Conservation (phyloP, 2,888 invertebrate species). For the Phortica okadai region DNA sequence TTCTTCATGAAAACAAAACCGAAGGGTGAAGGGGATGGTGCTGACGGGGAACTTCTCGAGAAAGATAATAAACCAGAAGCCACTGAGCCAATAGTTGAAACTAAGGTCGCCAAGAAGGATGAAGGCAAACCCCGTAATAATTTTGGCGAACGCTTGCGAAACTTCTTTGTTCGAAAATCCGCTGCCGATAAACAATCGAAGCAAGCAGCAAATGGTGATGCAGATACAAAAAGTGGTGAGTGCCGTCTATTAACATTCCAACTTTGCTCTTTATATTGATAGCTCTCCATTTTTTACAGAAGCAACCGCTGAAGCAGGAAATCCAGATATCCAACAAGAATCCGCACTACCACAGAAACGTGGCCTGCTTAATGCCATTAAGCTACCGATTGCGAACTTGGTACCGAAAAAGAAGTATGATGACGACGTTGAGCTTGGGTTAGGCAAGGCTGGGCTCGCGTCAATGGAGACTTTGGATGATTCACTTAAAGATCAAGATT, state of each 20-base stretch:
- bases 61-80: conserved; percentile 75
- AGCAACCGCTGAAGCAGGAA: conserved; percentile 69
- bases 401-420: conserved; percentile 79
- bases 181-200: conserved; percentile 67
- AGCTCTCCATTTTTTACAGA: conserved; percentile 49
- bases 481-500: conserved; percentile 81
- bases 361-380: conserved; percentile 80
- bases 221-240: conserved; percentile 74
- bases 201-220: conserved; percentile 68
- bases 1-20: conserved; percentile 88
- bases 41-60: conserved; percentile 77
- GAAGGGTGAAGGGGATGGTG: conserved; percentile 80
- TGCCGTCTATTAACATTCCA: conserved; percentile 18
- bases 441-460: conserved; percentile 84
- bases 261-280: not conserved
- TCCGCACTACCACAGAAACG: conserved; percentile 75
- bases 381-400: conserved; percentile 81
- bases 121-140: conserved; percentile 72
- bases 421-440: conserved; percentile 78
- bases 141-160: conserved; percentile 77
- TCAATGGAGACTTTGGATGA: conserved; percentile 90
- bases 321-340: conserved; percentile 53
- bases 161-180: conserved; percentile 79
- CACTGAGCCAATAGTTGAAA: conserved; percentile 48
- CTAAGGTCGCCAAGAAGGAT: conserved; percentile 56